A percentile compares a stretch with the other conserved stretches of the same genome.
phyloP scores from a whole-genome alignment of 2,888 invertebrate genomes.

The Apamea monoglypha region DNA sequence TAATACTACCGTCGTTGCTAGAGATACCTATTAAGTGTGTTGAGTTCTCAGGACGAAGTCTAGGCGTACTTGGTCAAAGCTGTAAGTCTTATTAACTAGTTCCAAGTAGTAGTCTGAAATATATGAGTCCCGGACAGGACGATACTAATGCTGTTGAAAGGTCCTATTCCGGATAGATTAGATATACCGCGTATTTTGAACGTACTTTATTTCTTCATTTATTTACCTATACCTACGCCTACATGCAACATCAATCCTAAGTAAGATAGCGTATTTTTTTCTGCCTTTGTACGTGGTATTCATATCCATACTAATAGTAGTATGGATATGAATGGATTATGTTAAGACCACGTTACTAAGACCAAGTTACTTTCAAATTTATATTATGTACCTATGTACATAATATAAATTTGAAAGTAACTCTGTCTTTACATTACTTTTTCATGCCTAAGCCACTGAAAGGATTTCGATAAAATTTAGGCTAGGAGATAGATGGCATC shows the following conservation, averaged over 20 bases:
- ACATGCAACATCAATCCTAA: background rate
- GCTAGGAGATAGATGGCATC: background rate
- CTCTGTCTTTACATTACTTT: background rate
- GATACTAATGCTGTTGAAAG: conserved; percentile 5
- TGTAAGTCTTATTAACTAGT: conserved; percentile 53
- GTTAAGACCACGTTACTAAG: no score
- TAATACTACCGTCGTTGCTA: conserved; percentile 48
- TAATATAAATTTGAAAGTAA: background rate
- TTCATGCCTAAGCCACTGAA: background rate
- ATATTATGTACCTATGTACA: no score
- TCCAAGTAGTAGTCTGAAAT: conserved; percentile 49
- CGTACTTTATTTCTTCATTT: conserved; percentile 1
- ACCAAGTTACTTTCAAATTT: no score
- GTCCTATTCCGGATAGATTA: background rate
- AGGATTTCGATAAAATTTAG: background rate
- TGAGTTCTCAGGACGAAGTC: conserved; percentile 36
- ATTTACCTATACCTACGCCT: background rate
- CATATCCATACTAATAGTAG: background rate
- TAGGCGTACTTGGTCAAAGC: conserved; percentile 35
- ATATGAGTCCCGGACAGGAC: conserved; percentile 28
- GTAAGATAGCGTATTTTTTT: background rate
- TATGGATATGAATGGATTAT: no score
- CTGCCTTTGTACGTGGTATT: background rate
- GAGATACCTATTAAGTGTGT: conserved; percentile 38
- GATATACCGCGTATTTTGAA: conserved; percentile 2